Evolutionary conservation across 2,797 vertebrate species (phyloP).

Genomic region (Falco columbarius): DNA sequence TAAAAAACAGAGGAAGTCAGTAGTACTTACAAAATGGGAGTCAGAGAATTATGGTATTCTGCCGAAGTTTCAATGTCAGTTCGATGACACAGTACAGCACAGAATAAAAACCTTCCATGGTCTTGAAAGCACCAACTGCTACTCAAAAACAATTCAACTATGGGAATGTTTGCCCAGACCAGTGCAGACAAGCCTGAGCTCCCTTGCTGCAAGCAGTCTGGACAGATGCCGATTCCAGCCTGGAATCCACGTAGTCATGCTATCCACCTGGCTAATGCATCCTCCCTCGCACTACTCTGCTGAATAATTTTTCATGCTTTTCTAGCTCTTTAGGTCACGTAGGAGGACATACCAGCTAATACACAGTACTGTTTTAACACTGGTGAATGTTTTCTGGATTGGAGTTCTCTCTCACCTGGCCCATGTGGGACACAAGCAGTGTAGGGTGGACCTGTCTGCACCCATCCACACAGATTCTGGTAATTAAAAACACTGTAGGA

Average conservation of each 20-base stretch:
- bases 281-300: neutral
- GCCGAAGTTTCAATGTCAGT: neutral
- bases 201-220: neutral
- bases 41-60: neutral
- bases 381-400: neutral
- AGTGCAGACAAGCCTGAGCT: neutral
- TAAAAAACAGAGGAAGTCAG: neutral
- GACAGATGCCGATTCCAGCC: neutral
- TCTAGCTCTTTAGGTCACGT: neutral
- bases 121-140: accelerated
- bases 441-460: neutral
- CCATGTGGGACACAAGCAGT: neutral
- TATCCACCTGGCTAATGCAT: neutral
- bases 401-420: neutral
- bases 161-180: neutral
- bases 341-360: neutral
- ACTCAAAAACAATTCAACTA: neutral
- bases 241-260: neutral
- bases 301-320: neutral
- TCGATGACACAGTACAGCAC: neutral
- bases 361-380: neutral
- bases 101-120: neutral
- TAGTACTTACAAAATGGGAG: neutral
- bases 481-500: neutral
- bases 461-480: neutral